Evolutionary conservation across 64 coral and sea anemone genomes (phyloP).

Genomic region (Montipora capricornis): DNA sequence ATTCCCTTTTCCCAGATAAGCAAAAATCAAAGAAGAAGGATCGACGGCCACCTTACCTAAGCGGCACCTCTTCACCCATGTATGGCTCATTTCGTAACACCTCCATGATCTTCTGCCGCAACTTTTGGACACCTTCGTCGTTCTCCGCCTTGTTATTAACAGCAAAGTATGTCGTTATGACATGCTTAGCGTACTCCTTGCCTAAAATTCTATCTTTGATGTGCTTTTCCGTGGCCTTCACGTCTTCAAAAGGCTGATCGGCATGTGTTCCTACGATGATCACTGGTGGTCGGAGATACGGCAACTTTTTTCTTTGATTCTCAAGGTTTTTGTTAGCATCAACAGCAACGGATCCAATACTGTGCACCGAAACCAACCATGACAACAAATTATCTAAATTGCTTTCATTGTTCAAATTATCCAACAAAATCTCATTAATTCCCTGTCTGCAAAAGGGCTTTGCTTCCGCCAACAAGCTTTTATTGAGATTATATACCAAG

Average conservation of each 20-base stretch:
- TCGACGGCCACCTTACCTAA: neutral
- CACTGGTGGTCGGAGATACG: neutral
- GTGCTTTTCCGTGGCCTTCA: constrained; percentile 50
- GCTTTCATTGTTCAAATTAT: constrained; percentile 50
- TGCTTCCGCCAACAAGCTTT: constrained; percentile 7
- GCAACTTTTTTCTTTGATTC: neutral
- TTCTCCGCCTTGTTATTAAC: constrained; percentile 66
- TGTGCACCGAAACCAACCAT: constrained; percentile 56
- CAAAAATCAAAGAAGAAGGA: neutral
- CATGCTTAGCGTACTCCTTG: constrained; percentile 52
- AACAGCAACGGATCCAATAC: neutral
- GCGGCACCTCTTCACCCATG: constrained; percentile 76
- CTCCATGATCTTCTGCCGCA: constrained; percentile 61
- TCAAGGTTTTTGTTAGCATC: no score
- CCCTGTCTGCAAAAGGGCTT: constrained; percentile 39
- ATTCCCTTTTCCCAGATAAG: no score
- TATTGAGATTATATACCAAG: constrained; percentile 51
- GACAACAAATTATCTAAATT: constrained; percentile 46
- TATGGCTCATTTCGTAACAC: constrained; percentile 69
- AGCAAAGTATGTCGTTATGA: constrained; percentile 67
- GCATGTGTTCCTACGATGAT: constrained; percentile 22
- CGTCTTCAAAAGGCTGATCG: constrained; percentile 26
- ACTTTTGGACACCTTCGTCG: constrained; percentile 53
- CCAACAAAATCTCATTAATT: constrained; percentile 11
- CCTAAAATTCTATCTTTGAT: constrained; percentile 61